A percentile compares a stretch with the other conserved stretches of the same genome.
These are phyloP conservation scores for Drosophila watanabei DNA, from an alignment of 1,140 invertebrate genomes.

Conservation along the genomic window DNA sequence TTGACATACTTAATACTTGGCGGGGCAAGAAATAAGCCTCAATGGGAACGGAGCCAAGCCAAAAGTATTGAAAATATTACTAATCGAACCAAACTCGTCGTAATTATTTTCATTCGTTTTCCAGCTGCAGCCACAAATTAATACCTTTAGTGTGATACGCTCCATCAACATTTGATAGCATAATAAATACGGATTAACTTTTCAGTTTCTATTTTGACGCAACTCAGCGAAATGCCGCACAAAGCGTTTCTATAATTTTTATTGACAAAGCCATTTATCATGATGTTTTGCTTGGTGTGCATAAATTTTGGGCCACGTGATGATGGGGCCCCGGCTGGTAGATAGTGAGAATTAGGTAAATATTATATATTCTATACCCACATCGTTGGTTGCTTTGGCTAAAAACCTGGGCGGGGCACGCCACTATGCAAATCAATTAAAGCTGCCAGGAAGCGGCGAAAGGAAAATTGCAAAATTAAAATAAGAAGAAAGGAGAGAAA, in stretches of 20 bases:
- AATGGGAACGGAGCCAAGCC: background rate
- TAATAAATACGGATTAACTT: conserved; percentile 47
- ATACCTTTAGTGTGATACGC: conserved; percentile 21
- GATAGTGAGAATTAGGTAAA: conserved; percentile 14
- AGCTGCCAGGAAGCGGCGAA: conserved; percentile 29
- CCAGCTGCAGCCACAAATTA: conserved; percentile 5
- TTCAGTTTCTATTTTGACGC: conserved; percentile 39
- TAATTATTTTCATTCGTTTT: conserved; percentile 10
- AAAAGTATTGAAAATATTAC: background rate
- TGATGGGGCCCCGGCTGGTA: conserved; percentile 13
- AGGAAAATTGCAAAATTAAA: conserved; percentile 31
- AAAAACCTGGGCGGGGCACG: conserved; percentile 21
- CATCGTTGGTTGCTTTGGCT: background rate
- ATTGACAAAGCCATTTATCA: conserved; percentile 54
- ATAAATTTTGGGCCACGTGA: conserved; percentile 51
- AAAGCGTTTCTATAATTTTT: conserved; percentile 50
- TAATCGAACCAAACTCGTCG: background rate
- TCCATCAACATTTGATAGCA: conserved; percentile 49
- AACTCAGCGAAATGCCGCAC: conserved; percentile 24
- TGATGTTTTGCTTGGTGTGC: conserved; percentile 29
- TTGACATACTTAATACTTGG: conserved; percentile 12
- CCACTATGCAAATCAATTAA: conserved; percentile 46
- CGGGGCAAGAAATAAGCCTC: background rate
- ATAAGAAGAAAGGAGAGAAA: conserved; percentile 12
- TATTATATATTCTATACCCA: conserved; percentile 1